phyloP scores from a whole-genome alignment of 1,140 invertebrate genomes.

The Aphelinus atriplicis region DNA sequence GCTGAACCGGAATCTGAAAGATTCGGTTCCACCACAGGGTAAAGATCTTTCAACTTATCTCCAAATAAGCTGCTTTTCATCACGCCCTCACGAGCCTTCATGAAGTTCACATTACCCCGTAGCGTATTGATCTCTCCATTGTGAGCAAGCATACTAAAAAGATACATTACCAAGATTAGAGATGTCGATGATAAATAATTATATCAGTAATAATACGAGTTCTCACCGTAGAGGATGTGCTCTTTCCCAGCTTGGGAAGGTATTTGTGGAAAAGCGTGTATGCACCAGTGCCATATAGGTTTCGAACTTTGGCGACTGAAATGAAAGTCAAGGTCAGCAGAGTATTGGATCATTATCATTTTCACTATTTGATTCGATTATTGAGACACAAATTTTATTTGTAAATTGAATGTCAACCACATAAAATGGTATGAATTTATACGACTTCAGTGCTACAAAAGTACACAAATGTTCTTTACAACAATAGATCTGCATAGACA shows the following conservation, averaged over 20 bases:
- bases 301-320: slow-evolving; percentile 81
- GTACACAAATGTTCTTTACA: too few relatives aligned
- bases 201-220: background rate
- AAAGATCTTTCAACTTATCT: slow-evolving; percentile 83
- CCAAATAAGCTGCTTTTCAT: slow-evolving; percentile 91
- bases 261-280: slow-evolving; percentile 98
- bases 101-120: slow-evolving; percentile 96
- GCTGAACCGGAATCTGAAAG: slow-evolving; percentile 97
- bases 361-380: too few relatives aligned
- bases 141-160: slow-evolving; percentile 89
- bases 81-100: slow-evolving; percentile 98
- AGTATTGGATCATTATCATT: too few relatives aligned
- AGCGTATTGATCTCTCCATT: slow-evolving; percentile 99
- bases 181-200: background rate
- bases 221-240: slow-evolving; percentile 95
- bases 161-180: too few relatives aligned
- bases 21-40: slow-evolving; percentile 97
- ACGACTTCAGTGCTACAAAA: too few relatives aligned
- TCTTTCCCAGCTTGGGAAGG: slow-evolving; percentile 98
- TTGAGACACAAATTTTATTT: too few relatives aligned
- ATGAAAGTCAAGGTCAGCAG: slow-evolving; percentile 15
- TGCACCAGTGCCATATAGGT: slow-evolving; percentile 97
- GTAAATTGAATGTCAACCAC: too few relatives aligned
- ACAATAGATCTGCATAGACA: too few relatives aligned
- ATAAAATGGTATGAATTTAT: too few relatives aligned